Percentiles rank a stretch among this genome's conserved stretches.
Conservation (phyloP, 2,113 vertebrate genomes). For the Cryptomyrus ogoouensis region DNA sequence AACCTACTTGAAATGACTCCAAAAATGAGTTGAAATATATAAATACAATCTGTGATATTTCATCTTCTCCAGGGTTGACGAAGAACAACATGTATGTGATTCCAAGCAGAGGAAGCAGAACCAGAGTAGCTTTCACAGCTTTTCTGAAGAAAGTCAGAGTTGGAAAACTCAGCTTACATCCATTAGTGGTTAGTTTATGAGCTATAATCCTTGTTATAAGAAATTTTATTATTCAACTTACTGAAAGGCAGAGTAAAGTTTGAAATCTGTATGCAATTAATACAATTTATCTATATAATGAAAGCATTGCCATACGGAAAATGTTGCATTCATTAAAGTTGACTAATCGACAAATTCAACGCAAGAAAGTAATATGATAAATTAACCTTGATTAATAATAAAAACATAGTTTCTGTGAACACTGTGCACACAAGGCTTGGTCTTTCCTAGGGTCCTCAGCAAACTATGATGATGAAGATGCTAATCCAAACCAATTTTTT, state of each 20-base stretch:
- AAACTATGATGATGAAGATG: not conserved
- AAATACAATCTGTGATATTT: conserved; percentile 88
- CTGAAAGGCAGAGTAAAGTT: not conserved
- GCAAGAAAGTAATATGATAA: not conserved
- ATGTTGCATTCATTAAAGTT: not conserved
- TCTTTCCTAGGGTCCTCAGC: not conserved
- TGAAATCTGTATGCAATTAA: not conserved
- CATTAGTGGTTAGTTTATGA: not conserved
- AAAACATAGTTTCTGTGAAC: not conserved
- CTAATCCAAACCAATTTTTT: not conserved
- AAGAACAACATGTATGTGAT: conserved; percentile 99
- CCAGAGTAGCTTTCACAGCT: conserved; percentile 94
- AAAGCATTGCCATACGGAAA: not conserved
- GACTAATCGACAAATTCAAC: not conserved
- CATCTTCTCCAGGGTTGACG: conserved; percentile 91
- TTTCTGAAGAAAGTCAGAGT: conserved; percentile 63
- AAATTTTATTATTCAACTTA: not conserved
- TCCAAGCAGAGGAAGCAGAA: conserved; percentile 88
- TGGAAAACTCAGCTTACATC: not conserved
- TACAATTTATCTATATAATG: not conserved
- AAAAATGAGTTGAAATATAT: conserved; percentile 98
- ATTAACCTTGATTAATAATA: not conserved
- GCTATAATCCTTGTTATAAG: not conserved
- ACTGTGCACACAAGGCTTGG: not conserved
- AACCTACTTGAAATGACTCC: conserved; percentile 89